phyloP scores from a whole-genome alignment of 2,797 vertebrate genomes.

The Apodemus agrarius region DNA sequence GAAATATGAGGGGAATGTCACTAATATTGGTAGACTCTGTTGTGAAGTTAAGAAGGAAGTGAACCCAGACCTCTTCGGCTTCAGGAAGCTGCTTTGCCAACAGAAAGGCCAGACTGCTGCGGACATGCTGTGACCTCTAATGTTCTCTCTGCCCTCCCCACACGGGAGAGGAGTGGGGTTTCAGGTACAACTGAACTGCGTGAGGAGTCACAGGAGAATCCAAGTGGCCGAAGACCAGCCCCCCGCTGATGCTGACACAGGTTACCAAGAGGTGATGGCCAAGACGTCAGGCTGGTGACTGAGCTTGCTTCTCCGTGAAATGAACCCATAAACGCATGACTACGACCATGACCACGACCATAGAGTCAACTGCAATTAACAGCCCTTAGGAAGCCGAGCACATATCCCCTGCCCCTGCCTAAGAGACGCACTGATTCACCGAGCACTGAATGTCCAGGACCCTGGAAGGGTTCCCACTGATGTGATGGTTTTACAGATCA shows the following conservation, averaged over 20 bases:
- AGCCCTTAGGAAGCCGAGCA: not conserved
- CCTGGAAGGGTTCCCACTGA: not conserved
- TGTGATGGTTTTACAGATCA: not conserved
- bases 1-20: not conserved
- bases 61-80: not conserved
- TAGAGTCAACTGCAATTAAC: not conserved
- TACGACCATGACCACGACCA: not conserved
- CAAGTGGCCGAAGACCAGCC: not conserved
- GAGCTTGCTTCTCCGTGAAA: not conserved
- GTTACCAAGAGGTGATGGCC: not conserved
- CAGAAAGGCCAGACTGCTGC: not conserved
- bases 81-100: not conserved
- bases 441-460: not conserved
- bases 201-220: not conserved
- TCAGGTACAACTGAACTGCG: not conserved
- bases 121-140: not conserved
- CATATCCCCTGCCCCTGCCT: not conserved
- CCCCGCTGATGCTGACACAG: not conserved
- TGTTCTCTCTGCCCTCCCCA: not conserved
- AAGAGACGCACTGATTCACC: not conserved
- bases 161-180: accelerated
- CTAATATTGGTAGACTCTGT: not conserved
- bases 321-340: not conserved
- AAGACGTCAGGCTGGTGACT: not conserved
- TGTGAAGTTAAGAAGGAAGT: not conserved